A percentile compares a stretch with the other conserved stretches of the same genome.
Conservation (phyloP, 2,797 vertebrate genomes). For the Lutjanus argentimaculatus region DNA sequence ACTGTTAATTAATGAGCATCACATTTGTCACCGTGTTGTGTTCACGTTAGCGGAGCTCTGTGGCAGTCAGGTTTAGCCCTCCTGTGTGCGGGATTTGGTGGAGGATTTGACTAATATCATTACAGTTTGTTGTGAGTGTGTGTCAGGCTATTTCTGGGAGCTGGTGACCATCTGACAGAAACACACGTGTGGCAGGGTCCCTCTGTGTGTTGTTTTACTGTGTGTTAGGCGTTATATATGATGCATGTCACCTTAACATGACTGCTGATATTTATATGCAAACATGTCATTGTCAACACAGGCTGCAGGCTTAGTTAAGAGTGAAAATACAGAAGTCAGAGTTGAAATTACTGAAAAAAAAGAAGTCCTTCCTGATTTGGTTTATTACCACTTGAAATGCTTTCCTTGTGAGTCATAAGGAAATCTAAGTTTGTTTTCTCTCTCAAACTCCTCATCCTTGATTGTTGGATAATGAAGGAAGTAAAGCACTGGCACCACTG, state of each 20-base stretch:
- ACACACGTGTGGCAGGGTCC: conserved; percentile 14
- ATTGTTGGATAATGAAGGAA: conserved; percentile 10
- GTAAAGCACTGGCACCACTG: not conserved
- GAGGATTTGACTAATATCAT: conserved; percentile 82
- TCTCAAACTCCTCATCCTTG: not conserved
- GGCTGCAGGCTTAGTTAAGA: not conserved
- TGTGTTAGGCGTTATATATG: not conserved
- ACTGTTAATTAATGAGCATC: not conserved
- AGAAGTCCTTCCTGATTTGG: conserved; percentile 37
- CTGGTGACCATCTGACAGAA: conserved; percentile 33
- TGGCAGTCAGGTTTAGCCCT: conserved; percentile 49
- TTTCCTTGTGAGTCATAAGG: not conserved
- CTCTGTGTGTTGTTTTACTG: not conserved
- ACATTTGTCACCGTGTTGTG: conserved; percentile 10
- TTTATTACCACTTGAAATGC: not conserved
- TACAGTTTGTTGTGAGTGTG: conserved; percentile 56
- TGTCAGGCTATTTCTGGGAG: conserved; percentile 54
- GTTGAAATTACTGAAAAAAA: not conserved
- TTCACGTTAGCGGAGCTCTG: conserved; percentile 9
- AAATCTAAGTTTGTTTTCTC: not conserved
- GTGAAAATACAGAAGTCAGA: not conserved
- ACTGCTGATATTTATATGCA: not conserved
- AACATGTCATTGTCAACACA: not conserved
- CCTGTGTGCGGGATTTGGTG: conserved; percentile 72
- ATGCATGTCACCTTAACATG: not conserved